Conservation (phyloP, 1,140 invertebrate species). For the Holotrichia oblita region DNA sequence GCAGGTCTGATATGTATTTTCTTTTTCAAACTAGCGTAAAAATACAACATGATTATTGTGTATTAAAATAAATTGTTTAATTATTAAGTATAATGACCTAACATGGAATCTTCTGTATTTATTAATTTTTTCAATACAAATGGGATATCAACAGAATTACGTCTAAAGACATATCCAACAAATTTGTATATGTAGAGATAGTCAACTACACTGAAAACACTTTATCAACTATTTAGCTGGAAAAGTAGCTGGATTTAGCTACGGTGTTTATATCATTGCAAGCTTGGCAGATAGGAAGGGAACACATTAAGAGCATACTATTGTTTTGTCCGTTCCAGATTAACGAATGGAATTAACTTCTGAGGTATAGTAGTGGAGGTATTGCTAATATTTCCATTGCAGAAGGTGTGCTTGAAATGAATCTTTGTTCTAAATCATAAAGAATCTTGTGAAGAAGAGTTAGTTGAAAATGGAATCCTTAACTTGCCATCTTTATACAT, state of each 20-base stretch:
- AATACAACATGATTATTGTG: no score
- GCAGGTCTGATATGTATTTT: no score
- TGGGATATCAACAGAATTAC: no score
- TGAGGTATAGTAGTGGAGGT: neutral
- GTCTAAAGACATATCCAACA: no score
- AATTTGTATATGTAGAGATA: neutral
- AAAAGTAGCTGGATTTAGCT: neutral
- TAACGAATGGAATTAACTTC: constrained; percentile 36
- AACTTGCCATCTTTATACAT: neutral
- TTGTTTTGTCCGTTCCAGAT: neutral
- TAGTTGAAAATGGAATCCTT: neutral
- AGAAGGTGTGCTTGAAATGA: neutral
- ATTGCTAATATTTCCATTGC: neutral
- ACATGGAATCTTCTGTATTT: no score
- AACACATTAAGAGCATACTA: neutral
- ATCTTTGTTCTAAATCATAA: neutral
- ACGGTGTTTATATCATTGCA: no score
- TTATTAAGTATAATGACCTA: no score
- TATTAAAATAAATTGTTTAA: no score
- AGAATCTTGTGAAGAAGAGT: neutral
- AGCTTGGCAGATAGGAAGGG: neutral
- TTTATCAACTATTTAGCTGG: neutral
- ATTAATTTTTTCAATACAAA: no score
- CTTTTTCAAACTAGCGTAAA: no score
- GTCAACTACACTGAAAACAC: neutral